Percentiles rank a stretch among this genome's conserved stretches.
Conservation (phyloP, 2,113 vertebrate genomes). For the Epinephelus cyanopodus region DNA sequence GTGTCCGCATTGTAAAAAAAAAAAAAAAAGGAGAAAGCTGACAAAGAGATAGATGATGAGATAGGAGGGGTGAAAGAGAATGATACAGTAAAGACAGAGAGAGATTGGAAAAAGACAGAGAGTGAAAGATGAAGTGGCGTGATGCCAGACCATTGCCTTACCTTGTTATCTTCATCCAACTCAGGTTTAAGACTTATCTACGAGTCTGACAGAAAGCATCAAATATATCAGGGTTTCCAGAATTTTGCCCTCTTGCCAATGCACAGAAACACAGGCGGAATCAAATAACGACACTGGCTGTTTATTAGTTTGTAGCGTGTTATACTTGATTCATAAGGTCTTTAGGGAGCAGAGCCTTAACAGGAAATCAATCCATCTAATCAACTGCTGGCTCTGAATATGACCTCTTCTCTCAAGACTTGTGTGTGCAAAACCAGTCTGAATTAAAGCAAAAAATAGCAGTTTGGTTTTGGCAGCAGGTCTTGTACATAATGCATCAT, state of each 20-base stretch:
- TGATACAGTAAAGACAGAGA: slow-evolving; percentile 66
- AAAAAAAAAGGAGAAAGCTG: slow-evolving; percentile 48
- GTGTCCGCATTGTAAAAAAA: slow-evolving; percentile 45
- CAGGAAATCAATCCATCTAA: slow-evolving; percentile 50
- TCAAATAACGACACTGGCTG: slow-evolving; percentile 20
- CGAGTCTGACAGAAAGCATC: slow-evolving; percentile 47
- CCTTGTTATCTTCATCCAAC: slow-evolving; percentile 70
- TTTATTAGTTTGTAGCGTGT: slow-evolving; percentile 37
- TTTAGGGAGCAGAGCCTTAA: slow-evolving; percentile 24
- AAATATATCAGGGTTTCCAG: slow-evolving; percentile 40
- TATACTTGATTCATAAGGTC: slow-evolving; percentile 37
- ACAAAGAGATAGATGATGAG: slow-evolving; percentile 73
- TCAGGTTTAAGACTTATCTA: slow-evolving; percentile 55
- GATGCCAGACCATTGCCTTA: slow-evolving; percentile 56
- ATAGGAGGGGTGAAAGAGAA: slow-evolving; percentile 58
- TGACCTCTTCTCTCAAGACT: slow-evolving; percentile 15
- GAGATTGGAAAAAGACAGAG: slow-evolving; percentile 44
- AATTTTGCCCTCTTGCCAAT: slow-evolving; percentile 21
- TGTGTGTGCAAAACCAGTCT: not conserved
- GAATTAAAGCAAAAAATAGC: not conserved
- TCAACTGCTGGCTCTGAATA: slow-evolving; percentile 27
- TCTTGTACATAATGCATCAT: not conserved
- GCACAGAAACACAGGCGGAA: slow-evolving; percentile 12
- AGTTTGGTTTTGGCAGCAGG: not conserved
- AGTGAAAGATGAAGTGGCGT: slow-evolving; percentile 52